Conservation (phyloP, 2,797 vertebrate genomes). For the Poecilia gillii region DNA sequence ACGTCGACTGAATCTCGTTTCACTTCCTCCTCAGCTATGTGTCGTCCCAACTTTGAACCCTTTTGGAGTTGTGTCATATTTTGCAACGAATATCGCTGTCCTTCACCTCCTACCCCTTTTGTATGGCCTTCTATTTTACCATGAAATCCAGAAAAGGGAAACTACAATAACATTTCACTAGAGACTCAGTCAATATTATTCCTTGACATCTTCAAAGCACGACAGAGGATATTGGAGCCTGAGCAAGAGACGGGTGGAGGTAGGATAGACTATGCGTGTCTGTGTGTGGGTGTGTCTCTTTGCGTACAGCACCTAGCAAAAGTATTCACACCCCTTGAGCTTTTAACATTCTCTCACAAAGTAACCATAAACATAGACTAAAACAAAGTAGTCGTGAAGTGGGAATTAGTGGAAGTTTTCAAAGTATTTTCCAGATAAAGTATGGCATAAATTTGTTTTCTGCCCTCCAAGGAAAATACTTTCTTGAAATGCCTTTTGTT, state of each 20-base stretch:
- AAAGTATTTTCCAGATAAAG: neutral
- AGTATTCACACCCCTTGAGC: neutral
- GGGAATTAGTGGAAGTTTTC: neutral
- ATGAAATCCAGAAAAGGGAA: slow-evolving; percentile 63
- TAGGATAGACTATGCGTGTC: slow-evolving; percentile 16
- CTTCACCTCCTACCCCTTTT: slow-evolving; percentile 25
- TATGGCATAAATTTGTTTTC: neutral
- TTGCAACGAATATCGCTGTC: slow-evolving; percentile 22
- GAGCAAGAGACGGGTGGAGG: slow-evolving; percentile 56
- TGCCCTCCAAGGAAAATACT: neutral
- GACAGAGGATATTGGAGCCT: slow-evolving; percentile 71
- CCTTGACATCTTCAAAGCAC: slow-evolving; percentile 73
- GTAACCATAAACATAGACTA: neutral
- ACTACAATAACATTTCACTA: slow-evolving; percentile 77
- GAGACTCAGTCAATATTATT: slow-evolving; percentile 81
- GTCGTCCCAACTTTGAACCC: slow-evolving; percentile 6
- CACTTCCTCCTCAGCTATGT: slow-evolving; percentile 7
- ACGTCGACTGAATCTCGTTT: neutral
- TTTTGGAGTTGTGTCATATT: slow-evolving; percentile 33
- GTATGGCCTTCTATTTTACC: slow-evolving; percentile 32
- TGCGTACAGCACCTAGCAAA: neutral
- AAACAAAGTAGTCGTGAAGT: neutral
- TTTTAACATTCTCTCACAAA: neutral
- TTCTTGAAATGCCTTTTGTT: neutral
- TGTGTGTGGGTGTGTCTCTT: neutral